Percentiles rank a stretch among this genome's conserved stretches.
These are phyloP conservation scores for Tragelaphus eurycerus DNA, from an alignment of 2,797 vertebrate genomes.

Conservation along the genomic window DNA sequence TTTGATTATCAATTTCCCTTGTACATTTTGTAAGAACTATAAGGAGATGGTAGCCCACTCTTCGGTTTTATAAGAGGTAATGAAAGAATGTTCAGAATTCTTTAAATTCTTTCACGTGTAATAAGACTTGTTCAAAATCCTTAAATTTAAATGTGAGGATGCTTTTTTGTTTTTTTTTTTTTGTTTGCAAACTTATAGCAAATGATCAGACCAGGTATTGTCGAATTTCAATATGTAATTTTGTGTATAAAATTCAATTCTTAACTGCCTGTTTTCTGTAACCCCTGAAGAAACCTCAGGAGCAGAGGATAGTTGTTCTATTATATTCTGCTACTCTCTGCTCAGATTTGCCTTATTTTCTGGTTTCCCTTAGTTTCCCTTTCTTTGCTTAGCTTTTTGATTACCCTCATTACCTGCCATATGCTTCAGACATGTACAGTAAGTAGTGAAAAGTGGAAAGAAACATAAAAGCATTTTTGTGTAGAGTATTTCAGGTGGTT, in stretches of 20 bases:
- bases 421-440: not conserved
- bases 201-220: not conserved
- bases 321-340: not conserved
- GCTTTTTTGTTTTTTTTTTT: not conserved
- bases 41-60: not conserved
- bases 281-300: not conserved
- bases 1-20: conserved; percentile 57
- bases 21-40: conserved; percentile 38
- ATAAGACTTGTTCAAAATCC: not conserved
- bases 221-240: conserved; percentile 26
- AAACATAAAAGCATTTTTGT: not conserved
- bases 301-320: not conserved
- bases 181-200: not conserved
- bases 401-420: not conserved
- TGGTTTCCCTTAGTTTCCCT: not conserved
- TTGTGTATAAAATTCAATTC: not conserved
- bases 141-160: not conserved
- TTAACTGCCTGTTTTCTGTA: not conserved
- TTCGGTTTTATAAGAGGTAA: conserved; percentile 28
- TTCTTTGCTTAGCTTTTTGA: not conserved
- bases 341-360: not conserved
- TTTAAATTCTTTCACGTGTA: not conserved
- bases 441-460: not conserved
- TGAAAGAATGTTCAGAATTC: conserved; percentile 21
- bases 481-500: not conserved